Evolutionary conservation across 2,113 vertebrate species (phyloP).

Genomic region (Podarcis raffonei): DNA sequence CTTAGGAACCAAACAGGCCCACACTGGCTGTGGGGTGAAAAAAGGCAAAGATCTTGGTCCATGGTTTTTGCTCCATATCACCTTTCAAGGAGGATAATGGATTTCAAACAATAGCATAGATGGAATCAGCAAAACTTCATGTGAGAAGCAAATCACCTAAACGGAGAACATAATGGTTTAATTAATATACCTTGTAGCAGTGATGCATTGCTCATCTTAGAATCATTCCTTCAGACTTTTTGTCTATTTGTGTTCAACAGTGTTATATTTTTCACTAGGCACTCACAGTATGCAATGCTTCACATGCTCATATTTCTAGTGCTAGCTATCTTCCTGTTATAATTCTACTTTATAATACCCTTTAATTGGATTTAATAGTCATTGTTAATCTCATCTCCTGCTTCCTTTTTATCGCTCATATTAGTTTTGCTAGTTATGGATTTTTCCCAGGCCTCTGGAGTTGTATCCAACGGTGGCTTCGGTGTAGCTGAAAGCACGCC

Average conservation of each 20-base stretch:
- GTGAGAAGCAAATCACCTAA: background rate
- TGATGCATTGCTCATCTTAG: background rate
- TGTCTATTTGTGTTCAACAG: background rate
- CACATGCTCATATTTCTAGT: background rate
- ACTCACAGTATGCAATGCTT: background rate
- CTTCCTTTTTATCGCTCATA: background rate
- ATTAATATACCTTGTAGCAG: background rate
- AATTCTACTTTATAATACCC: conserved; percentile 5
- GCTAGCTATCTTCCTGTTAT: background rate
- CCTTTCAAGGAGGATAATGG: background rate
- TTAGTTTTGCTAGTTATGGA: background rate
- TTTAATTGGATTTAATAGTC: background rate
- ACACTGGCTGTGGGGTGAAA: no score
- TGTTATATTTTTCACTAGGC: background rate
- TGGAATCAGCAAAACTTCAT: background rate
- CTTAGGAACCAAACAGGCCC: no score
- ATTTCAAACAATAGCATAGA: background rate
- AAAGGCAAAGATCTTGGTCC: no score
- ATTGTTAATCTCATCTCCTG: background rate
- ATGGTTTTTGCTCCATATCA: no score
- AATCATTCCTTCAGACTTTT: background rate
- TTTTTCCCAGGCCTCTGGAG: background rate
- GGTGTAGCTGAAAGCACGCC: background rate
- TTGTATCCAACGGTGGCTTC: background rate
- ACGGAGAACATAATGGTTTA: background rate